phyloP scores from a whole-genome alignment of 2,888 invertebrate genomes.

The Carterocephalus palaemon region DNA sequence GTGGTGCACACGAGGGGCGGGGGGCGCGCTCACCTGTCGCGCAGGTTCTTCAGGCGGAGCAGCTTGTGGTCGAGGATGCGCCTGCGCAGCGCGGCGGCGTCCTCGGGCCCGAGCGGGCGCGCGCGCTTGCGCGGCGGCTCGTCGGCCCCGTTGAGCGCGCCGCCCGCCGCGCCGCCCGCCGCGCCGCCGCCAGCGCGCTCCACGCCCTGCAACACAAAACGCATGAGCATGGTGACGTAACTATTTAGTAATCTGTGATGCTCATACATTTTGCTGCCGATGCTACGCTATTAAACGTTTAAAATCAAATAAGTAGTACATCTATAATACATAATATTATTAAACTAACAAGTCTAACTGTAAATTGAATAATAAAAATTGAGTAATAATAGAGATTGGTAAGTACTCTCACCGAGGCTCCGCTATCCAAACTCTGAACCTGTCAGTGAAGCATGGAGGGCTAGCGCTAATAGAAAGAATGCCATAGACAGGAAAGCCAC shows the following conservation, averaged over 20 bases:
- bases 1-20: not conserved
- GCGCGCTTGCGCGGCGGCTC: constrained; percentile 61
- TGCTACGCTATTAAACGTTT: no score
- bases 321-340: no score
- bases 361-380: no score
- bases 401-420: no score
- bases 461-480: no score
- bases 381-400: no score
- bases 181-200: constrained; percentile 47
- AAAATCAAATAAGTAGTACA: no score
- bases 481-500: no score
- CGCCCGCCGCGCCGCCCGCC: constrained; percentile 37
- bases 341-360: no score
- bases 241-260: not conserved
- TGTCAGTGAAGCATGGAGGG: no score
- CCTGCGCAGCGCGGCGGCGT: constrained; percentile 74
- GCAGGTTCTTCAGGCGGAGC: constrained; percentile 82
- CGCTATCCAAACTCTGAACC: no score
- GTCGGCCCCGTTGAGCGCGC: constrained; percentile 42
- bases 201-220: constrained; percentile 50
- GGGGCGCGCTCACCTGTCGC: constrained; percentile 75
- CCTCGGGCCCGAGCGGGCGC: constrained; percentile 44
- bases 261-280: not conserved
- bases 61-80: constrained; percentile 85
- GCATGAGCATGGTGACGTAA: not conserved